Evolutionary conservation across 1,140 invertebrate species (phyloP), one percentile per base, ranked within the genome.

Genomic region (Drosophila orosa): DNA sequence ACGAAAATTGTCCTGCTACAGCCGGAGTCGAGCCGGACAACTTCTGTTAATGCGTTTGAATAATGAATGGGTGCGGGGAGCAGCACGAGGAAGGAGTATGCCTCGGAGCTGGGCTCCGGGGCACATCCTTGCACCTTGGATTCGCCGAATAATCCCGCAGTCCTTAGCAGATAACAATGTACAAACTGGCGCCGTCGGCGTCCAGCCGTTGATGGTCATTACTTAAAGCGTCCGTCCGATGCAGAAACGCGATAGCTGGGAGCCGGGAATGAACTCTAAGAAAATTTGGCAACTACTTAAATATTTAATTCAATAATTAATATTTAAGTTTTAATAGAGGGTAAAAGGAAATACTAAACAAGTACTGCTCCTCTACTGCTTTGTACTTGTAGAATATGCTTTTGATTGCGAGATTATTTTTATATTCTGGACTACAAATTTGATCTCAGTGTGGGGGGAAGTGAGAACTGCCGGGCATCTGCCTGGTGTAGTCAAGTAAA

Each of bases 11-110:
- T 85, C 81, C 59, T 74, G 61, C 74, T 66, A 22, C 42, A 67
- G 63, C 79, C 59, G 74, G 74, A 74, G 65, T 74, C 45, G 37
- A 50, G 61, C 81, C 61, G 80, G 84, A 73, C 84, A 89, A 89
- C 71, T 77, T 77, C 73, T 80, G 83, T 83, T 87, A 87, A 87
- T 89, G 85, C 83, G 67, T 80, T 83, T 89, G 83, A 89, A 89
- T 87, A 87, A 87, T 89, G 84, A 87, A 87, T 71, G 74, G 74
- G n/a, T 52, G 71, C 48, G 68, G 69, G 48, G 45, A 42, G 15
- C 13, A 17, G 13, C 10, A 19, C 29, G 1, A 31, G 29, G 45
- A 29, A 12, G 35, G 19, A 13, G 60, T 63, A 12, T 13, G 40
- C 27, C 27, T 24, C 29, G 29, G 60, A 22, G 44, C 13, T 22